A percentile compares a stretch with the other conserved stretches of the same genome.
Evolutionary conservation across 2,888 invertebrate species (phyloP).

Genomic region (Branchipolynoe longqiensis): DNA sequence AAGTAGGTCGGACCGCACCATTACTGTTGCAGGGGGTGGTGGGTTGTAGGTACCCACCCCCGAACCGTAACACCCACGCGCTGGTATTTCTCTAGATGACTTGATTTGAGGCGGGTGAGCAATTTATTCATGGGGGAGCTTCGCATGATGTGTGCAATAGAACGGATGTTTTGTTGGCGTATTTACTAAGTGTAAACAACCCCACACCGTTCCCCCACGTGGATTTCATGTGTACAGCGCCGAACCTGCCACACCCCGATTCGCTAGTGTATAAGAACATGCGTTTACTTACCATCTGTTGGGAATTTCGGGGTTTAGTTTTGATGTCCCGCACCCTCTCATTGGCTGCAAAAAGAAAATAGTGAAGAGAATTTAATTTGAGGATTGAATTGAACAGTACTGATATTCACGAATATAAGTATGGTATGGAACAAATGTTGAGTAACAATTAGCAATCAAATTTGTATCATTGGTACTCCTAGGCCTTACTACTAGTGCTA

Average conservation of each 20-base stretch:
- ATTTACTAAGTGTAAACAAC: background rate
- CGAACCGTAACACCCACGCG: too few species aligned
- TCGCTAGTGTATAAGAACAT: background rate
- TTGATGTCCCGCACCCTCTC: constrained; percentile 90
- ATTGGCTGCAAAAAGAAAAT: constrained; percentile 84
- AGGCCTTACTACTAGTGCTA: too few species aligned
- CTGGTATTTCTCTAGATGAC: too few species aligned
- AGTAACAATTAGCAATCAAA: too few species aligned
- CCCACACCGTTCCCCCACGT: background rate
- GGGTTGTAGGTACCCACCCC: background rate
- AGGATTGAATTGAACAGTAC: too few species aligned
- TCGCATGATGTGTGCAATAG: too few species aligned
- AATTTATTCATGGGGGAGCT: too few species aligned
- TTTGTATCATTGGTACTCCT: too few species aligned
- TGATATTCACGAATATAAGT: too few species aligned
- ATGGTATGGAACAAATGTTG: too few species aligned
- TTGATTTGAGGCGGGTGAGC: too few species aligned
- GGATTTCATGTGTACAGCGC: background rate
- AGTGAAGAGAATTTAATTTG: too few species aligned
- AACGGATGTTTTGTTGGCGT: background rate
- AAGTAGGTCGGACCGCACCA: constrained; percentile 34
- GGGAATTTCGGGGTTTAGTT: constrained; percentile 92
- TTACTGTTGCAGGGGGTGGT: background rate
- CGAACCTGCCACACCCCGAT: constrained; percentile 22
- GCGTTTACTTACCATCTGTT: constrained; percentile 90